A percentile compares a stretch with the other conserved stretches of the same genome.
These are phyloP conservation scores for Ormyrus pomaceus DNA, from an alignment of 2,888 invertebrate genomes.

Conservation along the genomic window DNA sequence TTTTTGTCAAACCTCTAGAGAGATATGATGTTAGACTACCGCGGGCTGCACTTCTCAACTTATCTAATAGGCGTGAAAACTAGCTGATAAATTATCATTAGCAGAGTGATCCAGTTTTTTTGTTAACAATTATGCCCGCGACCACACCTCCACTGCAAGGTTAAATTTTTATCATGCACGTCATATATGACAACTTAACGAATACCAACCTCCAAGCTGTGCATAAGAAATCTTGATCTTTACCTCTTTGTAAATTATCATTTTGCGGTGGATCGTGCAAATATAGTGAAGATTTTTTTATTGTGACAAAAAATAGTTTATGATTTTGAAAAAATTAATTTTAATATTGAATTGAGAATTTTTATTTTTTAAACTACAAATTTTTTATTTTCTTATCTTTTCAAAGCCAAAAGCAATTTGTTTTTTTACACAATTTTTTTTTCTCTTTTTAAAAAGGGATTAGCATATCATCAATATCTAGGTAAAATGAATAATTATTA, in stretches of 20 bases:
- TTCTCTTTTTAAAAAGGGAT: no score
- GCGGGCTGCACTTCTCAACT: constrained; percentile 51
- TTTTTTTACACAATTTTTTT: no score
- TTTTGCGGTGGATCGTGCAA: neutral
- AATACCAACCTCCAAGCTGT: constrained; percentile 35
- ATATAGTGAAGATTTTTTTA: neutral
- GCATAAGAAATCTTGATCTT: constrained; percentile 18
- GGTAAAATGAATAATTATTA: no score
- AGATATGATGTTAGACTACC: constrained; percentile 27
- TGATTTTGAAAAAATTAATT: neutral
- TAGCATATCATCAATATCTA: no score
- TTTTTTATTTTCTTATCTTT: no score
- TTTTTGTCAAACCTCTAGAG: neutral
- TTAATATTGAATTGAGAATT: no score
- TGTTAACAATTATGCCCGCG: constrained; percentile 41
- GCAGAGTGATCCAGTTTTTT: constrained; percentile 42
- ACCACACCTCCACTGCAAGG: constrained; percentile 70
- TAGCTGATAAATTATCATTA: constrained; percentile 66
- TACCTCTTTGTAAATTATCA: constrained; percentile 17
- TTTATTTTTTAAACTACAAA: no score
- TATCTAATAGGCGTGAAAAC: constrained; percentile 58
- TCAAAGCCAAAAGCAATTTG: no score
- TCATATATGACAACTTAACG: constrained; percentile 36
- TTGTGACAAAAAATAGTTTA: neutral
- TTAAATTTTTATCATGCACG: constrained; percentile 66